Evolutionary conservation across 2,888 invertebrate species (phyloP).

Genomic region (Sinentomon sp.): DNA sequence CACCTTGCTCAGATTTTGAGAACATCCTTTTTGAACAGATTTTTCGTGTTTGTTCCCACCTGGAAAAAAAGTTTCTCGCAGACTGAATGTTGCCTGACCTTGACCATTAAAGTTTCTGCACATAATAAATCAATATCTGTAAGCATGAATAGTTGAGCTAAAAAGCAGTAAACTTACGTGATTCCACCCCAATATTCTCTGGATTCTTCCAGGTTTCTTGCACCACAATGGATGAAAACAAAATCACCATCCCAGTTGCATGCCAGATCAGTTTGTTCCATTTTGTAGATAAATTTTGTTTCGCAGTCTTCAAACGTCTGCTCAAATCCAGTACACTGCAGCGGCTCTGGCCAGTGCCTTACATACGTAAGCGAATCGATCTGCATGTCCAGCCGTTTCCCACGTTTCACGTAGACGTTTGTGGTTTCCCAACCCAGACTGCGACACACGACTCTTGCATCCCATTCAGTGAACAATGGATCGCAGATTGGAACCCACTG

Average conservation of each 20-base stretch:
- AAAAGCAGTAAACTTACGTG: slow-evolving; percentile 20
- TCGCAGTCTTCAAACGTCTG: slow-evolving; percentile 50
- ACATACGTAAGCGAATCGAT: slow-evolving; percentile 60
- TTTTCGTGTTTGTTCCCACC: no score
- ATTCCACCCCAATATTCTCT: slow-evolving; percentile 87
- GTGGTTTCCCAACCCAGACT: slow-evolving; percentile 69
- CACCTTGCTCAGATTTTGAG: no score
- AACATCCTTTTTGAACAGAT: no score
- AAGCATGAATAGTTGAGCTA: no score
- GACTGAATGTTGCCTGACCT: no score
- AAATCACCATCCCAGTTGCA: slow-evolving; percentile 74
- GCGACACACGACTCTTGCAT: slow-evolving; percentile 84
- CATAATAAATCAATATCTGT: no score
- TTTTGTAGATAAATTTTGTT: no score
- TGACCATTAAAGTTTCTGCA: no score
- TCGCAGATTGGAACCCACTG: slow-evolving; percentile 97
- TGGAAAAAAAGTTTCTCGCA: no score
- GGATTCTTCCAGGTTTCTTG: slow-evolving; percentile 31
- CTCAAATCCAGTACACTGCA: slow-evolving; percentile 43
- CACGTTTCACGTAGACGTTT: slow-evolving; percentile 64
- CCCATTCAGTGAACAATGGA: slow-evolving; percentile 73
- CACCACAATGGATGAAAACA: slow-evolving; percentile 75
- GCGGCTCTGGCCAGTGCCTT: slow-evolving; percentile 83
- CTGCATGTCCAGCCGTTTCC: slow-evolving; percentile 60
- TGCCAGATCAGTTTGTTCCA: slow-evolving; percentile 18